A percentile compares a stretch with the other conserved stretches of the same genome.
These are phyloP conservation scores for Drosophila pallidifrons DNA, from an alignment of 1,140 invertebrate genomes.

Conservation along the genomic window DNA sequence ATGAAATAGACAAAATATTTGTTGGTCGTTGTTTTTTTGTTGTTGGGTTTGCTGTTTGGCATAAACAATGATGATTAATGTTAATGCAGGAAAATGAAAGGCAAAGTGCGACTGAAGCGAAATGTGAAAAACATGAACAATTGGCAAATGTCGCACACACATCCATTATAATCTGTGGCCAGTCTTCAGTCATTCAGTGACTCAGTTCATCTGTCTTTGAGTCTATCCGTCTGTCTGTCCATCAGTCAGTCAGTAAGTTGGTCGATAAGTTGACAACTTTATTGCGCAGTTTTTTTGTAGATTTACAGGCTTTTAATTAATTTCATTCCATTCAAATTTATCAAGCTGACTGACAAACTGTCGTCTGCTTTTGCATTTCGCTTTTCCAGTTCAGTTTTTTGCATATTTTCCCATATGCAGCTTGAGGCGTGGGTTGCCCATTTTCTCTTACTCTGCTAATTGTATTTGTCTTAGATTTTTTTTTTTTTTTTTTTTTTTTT, in stretches of 20 bases:
- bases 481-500: background rate
- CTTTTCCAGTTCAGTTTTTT: conserved; percentile 26
- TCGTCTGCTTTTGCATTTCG: conserved; percentile 19
- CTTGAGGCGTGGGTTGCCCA: conserved; percentile 36
- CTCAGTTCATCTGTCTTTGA: conserved; percentile 17
- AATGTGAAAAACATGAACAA: conserved; percentile 52
- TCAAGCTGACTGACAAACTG: conserved; percentile 56
- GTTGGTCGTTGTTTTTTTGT: conserved; percentile 2
- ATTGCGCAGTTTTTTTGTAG: conserved; percentile 53
- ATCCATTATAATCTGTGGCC: conserved; percentile 75
- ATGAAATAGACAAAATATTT: conserved; percentile 42
- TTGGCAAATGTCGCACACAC: conserved; percentile 67
- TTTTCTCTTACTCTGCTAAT: conserved; percentile 19
- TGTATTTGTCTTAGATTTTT: background rate
- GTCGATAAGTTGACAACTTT: conserved; percentile 60
- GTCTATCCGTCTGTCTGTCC: background rate
- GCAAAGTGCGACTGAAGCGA: conserved; percentile 32
- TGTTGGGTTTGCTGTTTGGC: conserved; percentile 26
- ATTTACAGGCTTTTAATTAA: conserved; percentile 83
- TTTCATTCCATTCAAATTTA: conserved; percentile 73
- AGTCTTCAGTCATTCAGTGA: conserved; percentile 27
- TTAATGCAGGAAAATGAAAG: conserved; percentile 49
- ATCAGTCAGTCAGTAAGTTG: background rate
- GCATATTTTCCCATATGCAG: conserved; percentile 34
- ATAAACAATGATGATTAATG: conserved; percentile 75